phyloP scores from a whole-genome alignment of 2,797 vertebrate genomes.

The Lepilemur septentrionalis region DNA sequence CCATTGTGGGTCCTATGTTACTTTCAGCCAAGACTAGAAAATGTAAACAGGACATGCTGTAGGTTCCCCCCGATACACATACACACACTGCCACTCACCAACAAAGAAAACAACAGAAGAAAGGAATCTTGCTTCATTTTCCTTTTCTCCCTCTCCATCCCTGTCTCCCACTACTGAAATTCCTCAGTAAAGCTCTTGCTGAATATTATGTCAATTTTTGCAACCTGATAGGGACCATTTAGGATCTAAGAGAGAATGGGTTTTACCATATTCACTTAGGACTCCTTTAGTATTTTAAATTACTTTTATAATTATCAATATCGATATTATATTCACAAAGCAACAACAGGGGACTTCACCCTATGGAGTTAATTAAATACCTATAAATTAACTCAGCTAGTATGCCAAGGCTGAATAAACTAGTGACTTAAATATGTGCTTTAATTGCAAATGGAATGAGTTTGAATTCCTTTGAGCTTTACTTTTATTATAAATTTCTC shows the following conservation, averaged over 20 bases:
- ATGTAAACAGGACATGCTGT: not conserved
- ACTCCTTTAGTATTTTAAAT: slow-evolving; percentile 25
- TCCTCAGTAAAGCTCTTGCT: not conserved
- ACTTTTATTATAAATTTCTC: slow-evolving; percentile 63
- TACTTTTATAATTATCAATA: slow-evolving; percentile 62
- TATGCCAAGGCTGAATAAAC: slow-evolving; percentile 21
- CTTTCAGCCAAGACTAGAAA: not conserved
- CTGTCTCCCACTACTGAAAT: not conserved
- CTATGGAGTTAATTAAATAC: slow-evolving; percentile 62
- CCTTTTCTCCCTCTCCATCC: not conserved
- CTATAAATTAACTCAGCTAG: slow-evolving; percentile 59
- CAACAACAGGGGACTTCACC: slow-evolving; percentile 40
- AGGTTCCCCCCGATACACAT: not conserved
- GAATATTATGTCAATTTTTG: not conserved
- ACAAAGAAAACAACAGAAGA: not conserved
- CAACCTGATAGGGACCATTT: not conserved
- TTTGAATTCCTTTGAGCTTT: slow-evolving; percentile 60
- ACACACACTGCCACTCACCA: too few relatives aligned
- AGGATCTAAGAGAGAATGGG: not conserved
- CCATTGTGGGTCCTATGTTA: not conserved
- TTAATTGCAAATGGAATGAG: slow-evolving; percentile 49
- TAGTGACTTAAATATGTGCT: slow-evolving; percentile 40
- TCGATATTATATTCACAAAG: slow-evolving; percentile 57
- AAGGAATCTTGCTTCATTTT: not conserved
- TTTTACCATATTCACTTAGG: not conserved